These are phyloP conservation scores for Calosoma granatense DNA, from an alignment of 1,140 invertebrate genomes.

Conservation along the genomic window DNA sequence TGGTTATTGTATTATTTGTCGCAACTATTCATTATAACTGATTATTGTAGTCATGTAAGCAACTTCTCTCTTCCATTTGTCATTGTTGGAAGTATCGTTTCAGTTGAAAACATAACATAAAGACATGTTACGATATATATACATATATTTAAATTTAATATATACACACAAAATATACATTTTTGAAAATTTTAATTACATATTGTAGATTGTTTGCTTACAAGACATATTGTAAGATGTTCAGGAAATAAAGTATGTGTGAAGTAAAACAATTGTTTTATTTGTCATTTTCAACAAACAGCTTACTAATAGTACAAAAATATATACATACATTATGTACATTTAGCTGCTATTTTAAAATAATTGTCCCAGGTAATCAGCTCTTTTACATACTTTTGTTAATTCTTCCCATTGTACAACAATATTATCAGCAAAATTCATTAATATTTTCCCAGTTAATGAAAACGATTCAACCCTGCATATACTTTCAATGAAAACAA, in stretches of 20 bases:
- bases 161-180: constrained; percentile 7
- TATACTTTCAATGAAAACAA: constrained; percentile 90
- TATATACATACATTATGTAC: too few relatives aligned
- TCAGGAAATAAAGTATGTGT: constrained; percentile 2
- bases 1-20: too few relatives aligned
- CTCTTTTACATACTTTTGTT: constrained; percentile 26
- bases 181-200: constrained; percentile 8
- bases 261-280: neutral
- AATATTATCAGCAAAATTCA: constrained; percentile 72
- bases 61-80: neutral
- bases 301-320: too few relatives aligned
- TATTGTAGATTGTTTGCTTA: constrained; percentile 6
- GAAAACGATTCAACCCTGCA: constrained; percentile 86
- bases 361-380: constrained; percentile 32
- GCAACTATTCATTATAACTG: neutral
- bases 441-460: constrained; percentile 77
- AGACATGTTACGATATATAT: constrained; percentile 6
- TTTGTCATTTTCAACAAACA: neutral
- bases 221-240: constrained; percentile 4
- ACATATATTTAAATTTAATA: constrained; percentile 9
- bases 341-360: constrained; percentile 21
- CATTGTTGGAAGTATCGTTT: neutral
- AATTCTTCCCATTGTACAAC: constrained; percentile 80
- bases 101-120: neutral
- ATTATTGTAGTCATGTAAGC: neutral